Evolutionary conservation across 2,113 vertebrate species (phyloP).

Genomic region (Gnathonemus echidnorhynchus): DNA sequence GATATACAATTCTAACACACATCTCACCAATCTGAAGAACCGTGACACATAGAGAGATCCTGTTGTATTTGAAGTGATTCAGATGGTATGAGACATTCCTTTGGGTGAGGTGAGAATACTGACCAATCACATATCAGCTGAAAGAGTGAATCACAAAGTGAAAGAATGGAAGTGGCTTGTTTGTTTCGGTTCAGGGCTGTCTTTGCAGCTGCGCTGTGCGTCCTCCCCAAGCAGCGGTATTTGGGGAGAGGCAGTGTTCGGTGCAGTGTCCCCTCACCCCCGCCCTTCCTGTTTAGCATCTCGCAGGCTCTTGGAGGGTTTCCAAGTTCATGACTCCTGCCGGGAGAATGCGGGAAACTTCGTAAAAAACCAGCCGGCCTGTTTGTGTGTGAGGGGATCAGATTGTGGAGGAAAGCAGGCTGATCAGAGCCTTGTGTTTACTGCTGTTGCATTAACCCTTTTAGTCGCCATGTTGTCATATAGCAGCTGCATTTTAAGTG

Average conservation of each 20-base stretch:
- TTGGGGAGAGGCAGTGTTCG: neutral
- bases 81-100: neutral
- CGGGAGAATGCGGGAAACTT: neutral
- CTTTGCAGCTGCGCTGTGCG: neutral
- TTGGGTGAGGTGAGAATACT: neutral
- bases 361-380: neutral
- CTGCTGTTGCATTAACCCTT: neutral
- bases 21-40: neutral
- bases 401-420: neutral
- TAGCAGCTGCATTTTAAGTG: neutral
- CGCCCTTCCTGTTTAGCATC: conserved; percentile 10
- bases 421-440: neutral
- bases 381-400: neutral
- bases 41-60: neutral
- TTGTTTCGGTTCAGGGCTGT: neutral
- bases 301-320: neutral
- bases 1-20: neutral
- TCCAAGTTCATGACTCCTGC: conserved; percentile 8
- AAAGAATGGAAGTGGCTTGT: neutral
- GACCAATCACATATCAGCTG: neutral
- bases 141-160: neutral
- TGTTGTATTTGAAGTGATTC: neutral
- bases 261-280: neutral
- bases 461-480: neutral
- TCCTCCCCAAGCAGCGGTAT: neutral